A percentile compares a stretch with the other conserved stretches of the same genome.
These are phyloP conservation scores for Andrena hattorfiana DNA, from an alignment of 2,888 invertebrate genomes.

Conservation along the genomic window DNA sequence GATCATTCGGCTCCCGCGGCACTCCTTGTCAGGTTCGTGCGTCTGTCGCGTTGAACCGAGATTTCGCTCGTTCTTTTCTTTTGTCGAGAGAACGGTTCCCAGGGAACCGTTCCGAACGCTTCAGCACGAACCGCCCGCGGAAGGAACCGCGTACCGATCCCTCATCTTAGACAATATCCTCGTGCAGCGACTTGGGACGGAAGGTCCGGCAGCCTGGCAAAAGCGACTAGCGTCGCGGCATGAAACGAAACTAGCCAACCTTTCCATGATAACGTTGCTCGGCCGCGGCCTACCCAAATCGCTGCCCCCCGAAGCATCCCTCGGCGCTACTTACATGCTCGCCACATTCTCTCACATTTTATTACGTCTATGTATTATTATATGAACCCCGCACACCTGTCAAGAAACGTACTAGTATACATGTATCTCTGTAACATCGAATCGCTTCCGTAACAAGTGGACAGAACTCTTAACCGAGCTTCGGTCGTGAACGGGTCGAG, in stretches of 20 bases:
- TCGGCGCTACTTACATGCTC: conserved; percentile 68
- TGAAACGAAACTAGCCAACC: conserved; percentile 22
- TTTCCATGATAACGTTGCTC: conserved; percentile 8
- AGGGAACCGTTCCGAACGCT: conserved; percentile 44
- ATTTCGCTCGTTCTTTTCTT: conserved; percentile 37
- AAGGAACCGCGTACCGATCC: conserved; percentile 67
- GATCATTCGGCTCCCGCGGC: conserved; percentile 68
- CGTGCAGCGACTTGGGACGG: conserved; percentile 68
- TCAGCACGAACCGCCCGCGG: conserved; percentile 70
- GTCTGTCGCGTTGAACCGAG: conserved; percentile 51
- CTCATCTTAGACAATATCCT: conserved; percentile 61
- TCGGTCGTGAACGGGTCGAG: conserved; percentile 48
- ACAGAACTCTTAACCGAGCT: conserved; percentile 54
- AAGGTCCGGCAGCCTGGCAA: conserved; percentile 25
- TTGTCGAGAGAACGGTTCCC: conserved; percentile 44
- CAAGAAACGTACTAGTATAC: conserved; percentile 48
- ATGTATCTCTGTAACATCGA: conserved; percentile 45
- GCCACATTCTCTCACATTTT: conserved; percentile 73
- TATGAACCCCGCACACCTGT: conserved; percentile 67
- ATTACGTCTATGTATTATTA: conserved; percentile 40
- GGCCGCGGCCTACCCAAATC: conserved; percentile 64
- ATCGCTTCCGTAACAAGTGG: conserved; percentile 40
- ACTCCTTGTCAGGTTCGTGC: conserved; percentile 73
- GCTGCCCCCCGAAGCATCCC: conserved; percentile 65
- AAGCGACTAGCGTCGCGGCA: conserved; percentile 18